Evolutionary conservation across 2,113 vertebrate genomes (phyloP), one percentile per base, ranked within the genome.

Genomic region (Cyprinodon brontotheroides): DNA sequence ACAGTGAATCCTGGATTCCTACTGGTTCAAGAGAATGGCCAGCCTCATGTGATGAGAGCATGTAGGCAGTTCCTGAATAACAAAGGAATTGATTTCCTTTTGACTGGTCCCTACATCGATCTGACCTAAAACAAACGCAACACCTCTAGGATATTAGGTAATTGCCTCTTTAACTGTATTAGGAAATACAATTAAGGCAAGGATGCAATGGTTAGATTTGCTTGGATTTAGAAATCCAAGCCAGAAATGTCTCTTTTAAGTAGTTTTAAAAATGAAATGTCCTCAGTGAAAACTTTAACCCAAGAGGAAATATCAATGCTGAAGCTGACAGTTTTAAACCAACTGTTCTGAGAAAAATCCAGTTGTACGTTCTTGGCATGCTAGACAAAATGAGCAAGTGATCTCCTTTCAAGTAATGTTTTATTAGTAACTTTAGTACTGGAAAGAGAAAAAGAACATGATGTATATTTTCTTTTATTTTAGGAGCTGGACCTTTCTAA

Each of bases 401-500:
- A 13, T 13, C 11, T 14, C 13, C 43, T 50, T 29, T 14, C 17
- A 65, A 22, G 12, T 59, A 37, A 6, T n/a, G 22, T 45, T 73
- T 64, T 63, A 22, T 22, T 41, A 22, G 8, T 77, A 3, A 11
- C 63, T 38, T 59, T n/a, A 22, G 53, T 48, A 59, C n/a, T 13
- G 20, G 60, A 61, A 8, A 36, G 9, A 39, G 10, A 37, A 4
- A 48, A 1, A 63, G 17, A 20, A 39, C 17, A 29, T 68, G 4
- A 29, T 68, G 4, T 62, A 11, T 47, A 47, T 66, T 45, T 79
- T 41, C 40, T 0, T 84, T 70, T 37, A 13, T 84, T 83, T 67
- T 22, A 93, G 92, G 89, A 90, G 53, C 86, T 99, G 92, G 98
- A 99, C 82, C 94, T 99, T 72, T 99, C 98, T 72, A 99, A 99